These are phyloP conservation scores for Drosophila vallismaia DNA, from an alignment of 2,888 invertebrate genomes.

Conservation along the genomic window DNA sequence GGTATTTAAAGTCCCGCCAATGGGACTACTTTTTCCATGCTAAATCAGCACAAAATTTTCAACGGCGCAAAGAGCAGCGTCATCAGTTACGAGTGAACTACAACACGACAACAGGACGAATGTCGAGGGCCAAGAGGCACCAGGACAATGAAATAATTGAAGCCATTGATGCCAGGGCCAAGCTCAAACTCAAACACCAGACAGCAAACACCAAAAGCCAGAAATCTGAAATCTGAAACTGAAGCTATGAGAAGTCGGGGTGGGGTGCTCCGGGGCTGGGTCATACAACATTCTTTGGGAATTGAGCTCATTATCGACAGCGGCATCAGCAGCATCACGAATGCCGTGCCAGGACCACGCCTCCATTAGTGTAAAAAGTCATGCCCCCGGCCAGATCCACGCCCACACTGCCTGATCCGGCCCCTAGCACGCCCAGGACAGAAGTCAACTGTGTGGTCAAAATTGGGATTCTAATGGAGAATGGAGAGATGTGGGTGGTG, in stretches of 20 bases:
- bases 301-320: constrained; percentile 76
- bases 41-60: constrained; percentile 76
- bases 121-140: constrained; percentile 39
- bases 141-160: constrained; percentile 81
- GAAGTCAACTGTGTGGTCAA: constrained; percentile 47
- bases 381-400: constrained; percentile 53
- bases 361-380: constrained; percentile 77
- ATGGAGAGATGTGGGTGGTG: constrained; percentile 17
- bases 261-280: constrained; percentile 4
- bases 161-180: constrained; percentile 75
- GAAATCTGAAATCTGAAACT: constrained; percentile 34
- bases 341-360: constrained; percentile 63
- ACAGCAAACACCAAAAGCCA: constrained; percentile 21
- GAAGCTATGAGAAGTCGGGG: constrained; percentile 8
- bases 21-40: constrained; percentile 57
- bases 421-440: constrained; percentile 32
- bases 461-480: constrained; percentile 43
- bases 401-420: constrained; percentile 28
- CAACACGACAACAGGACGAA: constrained; percentile 23
- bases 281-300: constrained; percentile 73
- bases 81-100: constrained; percentile 68
- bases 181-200: constrained; percentile 24
- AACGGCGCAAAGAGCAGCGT: constrained; percentile 74
- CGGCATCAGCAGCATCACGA: constrained; percentile 45
- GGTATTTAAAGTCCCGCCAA: constrained; percentile 52